Evolutionary conservation across 2,888 invertebrate species (phyloP).

Genomic region (Oligia fasciuncula): DNA sequence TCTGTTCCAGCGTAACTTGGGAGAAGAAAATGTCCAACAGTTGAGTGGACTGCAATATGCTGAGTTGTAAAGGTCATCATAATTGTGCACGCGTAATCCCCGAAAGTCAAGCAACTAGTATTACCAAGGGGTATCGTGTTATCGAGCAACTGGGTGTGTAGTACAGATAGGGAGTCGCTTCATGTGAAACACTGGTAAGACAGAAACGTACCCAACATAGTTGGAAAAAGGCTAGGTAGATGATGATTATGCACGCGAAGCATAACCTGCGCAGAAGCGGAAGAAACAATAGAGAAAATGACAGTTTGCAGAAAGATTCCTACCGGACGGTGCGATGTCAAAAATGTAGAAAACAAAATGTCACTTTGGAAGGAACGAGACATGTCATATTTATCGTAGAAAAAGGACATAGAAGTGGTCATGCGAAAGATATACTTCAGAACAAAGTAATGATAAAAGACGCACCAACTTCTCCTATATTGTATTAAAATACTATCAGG

Average conservation of each 20-base stretch:
- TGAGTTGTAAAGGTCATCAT: not conserved
- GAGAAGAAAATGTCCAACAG: not conserved
- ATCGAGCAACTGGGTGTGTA: no score
- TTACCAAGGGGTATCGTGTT: no score
- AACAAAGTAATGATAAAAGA: not conserved
- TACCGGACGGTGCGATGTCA: not conserved
- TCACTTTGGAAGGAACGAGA: not conserved
- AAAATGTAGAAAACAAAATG: not conserved
- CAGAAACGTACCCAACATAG: no score
- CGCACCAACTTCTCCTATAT: no score
- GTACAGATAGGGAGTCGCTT: no score
- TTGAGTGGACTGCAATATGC: no score
- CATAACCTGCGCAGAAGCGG: not conserved
- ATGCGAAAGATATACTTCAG: not conserved
- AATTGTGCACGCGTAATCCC: not conserved
- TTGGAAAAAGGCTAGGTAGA: no score
- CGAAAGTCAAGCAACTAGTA: no score
- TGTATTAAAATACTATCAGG: not conserved
- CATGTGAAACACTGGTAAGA: no score
- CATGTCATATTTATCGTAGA: not conserved
- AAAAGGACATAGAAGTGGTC: not conserved
- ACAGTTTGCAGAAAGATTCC: not conserved
- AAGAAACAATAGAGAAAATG: not conserved
- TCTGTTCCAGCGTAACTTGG: not conserved
- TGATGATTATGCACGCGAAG: not conserved